Conservation (phyloP, 2,797 vertebrate species). For the Champsocephalus esox region DNA sequence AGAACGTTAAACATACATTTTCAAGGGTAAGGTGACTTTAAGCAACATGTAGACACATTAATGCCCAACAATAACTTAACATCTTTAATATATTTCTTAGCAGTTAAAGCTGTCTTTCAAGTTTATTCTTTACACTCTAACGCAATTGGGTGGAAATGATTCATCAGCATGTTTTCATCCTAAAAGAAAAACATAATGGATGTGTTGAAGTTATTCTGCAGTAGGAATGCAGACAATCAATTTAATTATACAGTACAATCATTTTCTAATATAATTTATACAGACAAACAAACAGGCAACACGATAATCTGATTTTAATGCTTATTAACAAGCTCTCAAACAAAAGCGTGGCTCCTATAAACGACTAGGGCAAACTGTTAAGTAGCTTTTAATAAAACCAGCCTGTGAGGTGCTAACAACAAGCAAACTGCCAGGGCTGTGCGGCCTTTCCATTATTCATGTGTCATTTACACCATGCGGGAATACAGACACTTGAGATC, state of each 20-base stretch:
- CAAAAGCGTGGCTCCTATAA: not conserved
- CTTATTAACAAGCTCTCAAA: not conserved
- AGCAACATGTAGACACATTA: not conserved
- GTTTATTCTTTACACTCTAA: not conserved
- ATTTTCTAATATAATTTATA: slow-evolving; percentile 3
- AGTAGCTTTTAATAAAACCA: slow-evolving; percentile 42
- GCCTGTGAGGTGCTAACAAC: slow-evolving; percentile 50
- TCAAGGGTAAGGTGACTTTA: not conserved
- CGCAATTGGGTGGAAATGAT: not conserved
- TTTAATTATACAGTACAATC: not conserved
- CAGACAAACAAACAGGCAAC: slow-evolving; percentile 4
- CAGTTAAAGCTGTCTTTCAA: not conserved
- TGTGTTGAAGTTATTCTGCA: not conserved
- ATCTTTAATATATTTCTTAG: not conserved
- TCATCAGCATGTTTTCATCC: not conserved
- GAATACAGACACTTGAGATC: slow-evolving; percentile 64
- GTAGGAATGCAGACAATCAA: not conserved
- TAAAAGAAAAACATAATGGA: not conserved
- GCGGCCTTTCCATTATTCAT: slow-evolving; percentile 72
- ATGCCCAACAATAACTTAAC: not conserved
- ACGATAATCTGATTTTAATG: slow-evolving; percentile 8
- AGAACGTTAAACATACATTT: not conserved
- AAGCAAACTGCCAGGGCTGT: slow-evolving; percentile 55
- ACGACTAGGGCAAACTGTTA: slow-evolving; percentile 17
- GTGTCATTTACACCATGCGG: slow-evolving; percentile 54